Base-by-base conservation (phyloP, 1,140 invertebrate species). In the Trichonephila inaurata region DNA sequence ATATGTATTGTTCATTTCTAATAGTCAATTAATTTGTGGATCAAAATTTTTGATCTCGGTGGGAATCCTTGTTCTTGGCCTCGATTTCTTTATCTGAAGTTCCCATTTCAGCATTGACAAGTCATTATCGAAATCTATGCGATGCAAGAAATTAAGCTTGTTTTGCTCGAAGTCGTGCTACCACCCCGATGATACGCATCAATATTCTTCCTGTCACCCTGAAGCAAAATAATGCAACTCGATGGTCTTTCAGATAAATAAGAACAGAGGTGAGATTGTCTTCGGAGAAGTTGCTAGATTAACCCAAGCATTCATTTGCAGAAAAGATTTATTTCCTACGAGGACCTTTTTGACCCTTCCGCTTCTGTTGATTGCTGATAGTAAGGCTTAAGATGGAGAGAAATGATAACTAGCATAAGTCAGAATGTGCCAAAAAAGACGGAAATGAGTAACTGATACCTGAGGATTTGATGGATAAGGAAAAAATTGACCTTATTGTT, bases 301-400 rank as follows among this genome's bases (percentile, higher is more conserved):
- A 77, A 40, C 28, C 12, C 10, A 77, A 33, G 28, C 72, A 77
- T 77, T 40, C 33, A 77, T 77, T 77, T 77, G 18, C 72, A 24
- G 14, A 19, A 77, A 33, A 28, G 72, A 77, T 77, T 77, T 77
- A 77, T 77, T 77, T 77, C 72, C 4, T 40, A 40, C 18, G 72
- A 33, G 33, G 24, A 77, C 24, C 28, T 28, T 77, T 72, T 77
- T 40, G 72, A 77, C 72, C n/a, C 72, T 28, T 33, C 66, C 18
- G 72, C 19, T 33, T 18, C 72, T 77, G 72, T 18, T 77, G 72
- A 77, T 77, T 77, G 72, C 72, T 77, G 72, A 77, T 77, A 64
- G 24, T 19, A 40, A 18, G 72, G 28, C 72, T 33, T 33, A 24
- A 33, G 72, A 77, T 77, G 18, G 4, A 10, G 5, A 77, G 33